These are phyloP conservation scores for Patagioenas fasciata DNA, from an alignment of 2,113 vertebrate species.

Conservation along the genomic window DNA sequence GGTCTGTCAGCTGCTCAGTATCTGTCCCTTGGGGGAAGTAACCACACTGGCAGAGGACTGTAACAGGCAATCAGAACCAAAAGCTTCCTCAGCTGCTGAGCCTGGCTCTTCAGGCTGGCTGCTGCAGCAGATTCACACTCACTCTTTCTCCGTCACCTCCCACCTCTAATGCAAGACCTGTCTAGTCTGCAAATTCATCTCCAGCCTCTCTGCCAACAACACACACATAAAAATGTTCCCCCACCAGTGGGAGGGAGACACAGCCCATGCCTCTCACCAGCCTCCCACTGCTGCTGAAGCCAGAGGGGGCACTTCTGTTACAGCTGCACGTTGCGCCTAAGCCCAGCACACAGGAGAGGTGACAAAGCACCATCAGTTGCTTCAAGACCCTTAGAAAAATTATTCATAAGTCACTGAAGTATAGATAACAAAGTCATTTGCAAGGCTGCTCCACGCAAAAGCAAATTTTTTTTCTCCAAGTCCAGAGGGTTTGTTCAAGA, in stretches of 20 bases:
- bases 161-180: fast-evolving
- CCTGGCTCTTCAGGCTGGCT: background rate
- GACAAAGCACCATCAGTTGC: background rate
- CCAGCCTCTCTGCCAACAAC: fast-evolving
- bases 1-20: background rate
- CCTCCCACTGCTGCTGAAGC: background rate
- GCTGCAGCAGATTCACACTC: fast-evolving
- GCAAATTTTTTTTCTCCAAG: background rate
- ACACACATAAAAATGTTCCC: fast-evolving
- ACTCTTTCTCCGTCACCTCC: fast-evolving
- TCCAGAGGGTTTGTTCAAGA: background rate
- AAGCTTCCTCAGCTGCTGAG: background rate
- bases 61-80: background rate
- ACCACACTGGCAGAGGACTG: background rate
- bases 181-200: background rate
- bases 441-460: background rate
- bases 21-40: background rate
- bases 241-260: fast-evolving
- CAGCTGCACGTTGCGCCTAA: fast-evolving
- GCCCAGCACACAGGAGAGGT: fast-evolving
- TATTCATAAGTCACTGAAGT: fast-evolving
- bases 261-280: background rate
- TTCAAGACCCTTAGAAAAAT: background rate
- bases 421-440: background rate
- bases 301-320: fast-evolving